phyloP scores from a whole-genome alignment of 37 sponge, comb jelly and placozoan genomes.

The Theonella swinhoei region DNA sequence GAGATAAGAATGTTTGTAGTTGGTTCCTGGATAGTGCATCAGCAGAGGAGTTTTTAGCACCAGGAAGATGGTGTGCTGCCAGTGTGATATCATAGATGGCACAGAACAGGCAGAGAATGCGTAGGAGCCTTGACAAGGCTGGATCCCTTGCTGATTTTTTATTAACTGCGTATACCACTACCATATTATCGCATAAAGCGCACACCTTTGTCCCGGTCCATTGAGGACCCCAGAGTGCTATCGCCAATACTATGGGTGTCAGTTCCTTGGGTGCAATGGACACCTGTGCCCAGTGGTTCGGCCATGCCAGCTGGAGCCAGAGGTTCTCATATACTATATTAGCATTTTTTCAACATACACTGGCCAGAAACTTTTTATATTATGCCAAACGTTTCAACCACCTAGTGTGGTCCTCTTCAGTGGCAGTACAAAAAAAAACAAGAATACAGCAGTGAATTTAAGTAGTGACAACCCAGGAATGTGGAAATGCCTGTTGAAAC shows the following conservation, averaged over 20 bases:
- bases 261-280: conserved; percentile 15
- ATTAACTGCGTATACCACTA: neutral
- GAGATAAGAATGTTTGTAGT: neutral
- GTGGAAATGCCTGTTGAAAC: too few species aligned
- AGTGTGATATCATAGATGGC: neutral
- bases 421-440: too few species aligned
- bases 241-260: neutral
- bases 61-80: neutral
- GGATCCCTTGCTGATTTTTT: neutral
- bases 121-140: neutral
- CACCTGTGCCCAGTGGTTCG: neutral
- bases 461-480: too few species aligned
- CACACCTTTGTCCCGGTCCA: too few species aligned
- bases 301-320: conserved; percentile 7
- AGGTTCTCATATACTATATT: too few species aligned
- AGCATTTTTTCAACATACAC: too few species aligned
- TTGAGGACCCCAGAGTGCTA: conserved; percentile 4
- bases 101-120: neutral
- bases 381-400: conserved; percentile 22
- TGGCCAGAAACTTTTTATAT: too few species aligned
- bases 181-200: conserved; percentile 2
- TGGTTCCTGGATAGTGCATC: conserved; percentile 3
- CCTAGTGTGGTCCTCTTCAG: too few species aligned
- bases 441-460: too few species aligned
- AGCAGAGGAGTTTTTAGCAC: neutral